These are phyloP conservation scores for Disparrhopalites patrizii DNA, from an alignment of 2,888 invertebrate genomes.

Conservation along the genomic window DNA sequence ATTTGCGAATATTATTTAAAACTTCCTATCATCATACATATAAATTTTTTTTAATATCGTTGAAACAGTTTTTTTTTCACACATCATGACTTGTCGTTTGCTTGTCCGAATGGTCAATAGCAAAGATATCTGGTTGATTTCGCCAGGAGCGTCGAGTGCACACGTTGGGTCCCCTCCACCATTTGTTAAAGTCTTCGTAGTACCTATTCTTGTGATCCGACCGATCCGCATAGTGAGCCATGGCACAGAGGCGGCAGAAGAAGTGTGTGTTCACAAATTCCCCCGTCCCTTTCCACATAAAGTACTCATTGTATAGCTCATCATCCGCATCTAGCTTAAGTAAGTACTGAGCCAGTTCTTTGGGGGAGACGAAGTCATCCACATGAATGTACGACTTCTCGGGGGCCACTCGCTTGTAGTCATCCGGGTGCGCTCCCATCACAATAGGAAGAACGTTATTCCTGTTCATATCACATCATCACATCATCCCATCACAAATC, in stretches of 20 bases:
- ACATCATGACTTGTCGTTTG: constrained; percentile 28
- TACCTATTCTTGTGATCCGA: constrained; percentile 50
- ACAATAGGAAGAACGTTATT: constrained; percentile 87
- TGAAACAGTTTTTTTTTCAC: not conserved
- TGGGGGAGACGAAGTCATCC: constrained; percentile 85
- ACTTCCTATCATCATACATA: too few relatives aligned
- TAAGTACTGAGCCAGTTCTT: constrained; percentile 81
- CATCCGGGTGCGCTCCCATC: constrained; percentile 90
- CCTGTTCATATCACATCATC: too few relatives aligned
- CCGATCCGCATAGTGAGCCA: constrained; percentile 64
- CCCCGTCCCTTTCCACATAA: constrained; percentile 89
- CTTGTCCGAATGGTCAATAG: constrained; percentile 38
- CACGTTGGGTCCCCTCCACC: constrained; percentile 82
- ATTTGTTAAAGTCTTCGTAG: constrained; percentile 80
- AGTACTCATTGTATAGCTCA: constrained; percentile 88
- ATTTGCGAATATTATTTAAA: too few relatives aligned
- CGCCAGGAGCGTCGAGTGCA: constrained; percentile 74
- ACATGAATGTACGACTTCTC: constrained; percentile 91
- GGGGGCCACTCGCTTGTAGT: constrained; percentile 84
- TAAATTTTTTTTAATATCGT: too few relatives aligned
- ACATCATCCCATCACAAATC: too few relatives aligned
- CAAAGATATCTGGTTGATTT: constrained; percentile 49
- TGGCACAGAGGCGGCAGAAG: constrained; percentile 84
- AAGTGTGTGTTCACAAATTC: constrained; percentile 94
- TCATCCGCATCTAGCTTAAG: constrained; percentile 80